phyloP scores from a whole-genome alignment of 2,113 vertebrate genomes.

The Pterocles gutturalis region DNA sequence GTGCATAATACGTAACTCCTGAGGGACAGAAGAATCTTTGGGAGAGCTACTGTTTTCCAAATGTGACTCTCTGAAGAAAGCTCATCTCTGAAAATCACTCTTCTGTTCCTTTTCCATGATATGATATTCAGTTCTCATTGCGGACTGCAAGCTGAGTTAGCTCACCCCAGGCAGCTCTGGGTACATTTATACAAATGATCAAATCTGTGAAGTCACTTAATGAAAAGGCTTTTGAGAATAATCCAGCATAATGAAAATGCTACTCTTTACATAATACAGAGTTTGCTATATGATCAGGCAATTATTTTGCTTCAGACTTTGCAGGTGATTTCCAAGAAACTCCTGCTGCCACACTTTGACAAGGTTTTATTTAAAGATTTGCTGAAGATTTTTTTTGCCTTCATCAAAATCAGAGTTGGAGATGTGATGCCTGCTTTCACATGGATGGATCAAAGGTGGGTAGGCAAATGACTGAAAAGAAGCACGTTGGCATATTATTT shows the following conservation, averaged over 20 bases:
- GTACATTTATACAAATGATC: background rate
- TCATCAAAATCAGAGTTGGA: background rate
- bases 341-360: background rate
- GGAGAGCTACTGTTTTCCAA: background rate
- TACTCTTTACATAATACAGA: background rate
- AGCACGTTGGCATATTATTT: background rate
- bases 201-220: background rate
- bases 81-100: background rate
- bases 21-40: background rate
- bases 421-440: background rate
- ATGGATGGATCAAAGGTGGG: background rate
- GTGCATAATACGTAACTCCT: background rate
- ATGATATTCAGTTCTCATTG: background rate
- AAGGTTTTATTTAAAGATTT: background rate
- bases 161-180: background rate
- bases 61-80: background rate
- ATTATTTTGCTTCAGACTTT: background rate
- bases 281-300: background rate
- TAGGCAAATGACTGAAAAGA: background rate
- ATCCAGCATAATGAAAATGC: background rate
- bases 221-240: conserved; percentile 22
- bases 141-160: background rate
- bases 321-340: background rate
- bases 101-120: background rate
- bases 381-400: background rate